Evolutionary conservation across 2,888 invertebrate species (phyloP).

Genomic region (Stramonita haemastoma): DNA sequence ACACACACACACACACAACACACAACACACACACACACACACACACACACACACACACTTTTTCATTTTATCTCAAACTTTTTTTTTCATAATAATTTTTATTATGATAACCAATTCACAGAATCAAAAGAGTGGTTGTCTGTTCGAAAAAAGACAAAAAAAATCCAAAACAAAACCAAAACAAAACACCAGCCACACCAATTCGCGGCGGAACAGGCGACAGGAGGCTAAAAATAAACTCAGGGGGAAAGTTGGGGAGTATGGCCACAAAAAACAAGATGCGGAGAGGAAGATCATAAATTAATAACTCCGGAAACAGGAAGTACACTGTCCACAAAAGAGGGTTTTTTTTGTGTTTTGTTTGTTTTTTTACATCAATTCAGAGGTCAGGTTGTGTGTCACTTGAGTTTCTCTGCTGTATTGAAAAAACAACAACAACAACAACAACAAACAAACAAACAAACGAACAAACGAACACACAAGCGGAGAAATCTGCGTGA

Average conservation of each 20-base stretch:
- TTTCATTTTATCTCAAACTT: background rate
- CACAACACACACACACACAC: background rate
- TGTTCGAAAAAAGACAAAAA: background rate
- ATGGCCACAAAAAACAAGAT: background rate
- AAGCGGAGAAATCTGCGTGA: too few species aligned
- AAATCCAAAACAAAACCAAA: background rate
- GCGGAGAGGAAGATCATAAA: background rate
- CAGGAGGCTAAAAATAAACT: background rate
- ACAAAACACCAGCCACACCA: background rate
- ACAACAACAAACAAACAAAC: too few species aligned
- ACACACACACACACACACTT: background rate
- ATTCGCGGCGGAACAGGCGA: background rate
- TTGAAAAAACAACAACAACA: background rate
- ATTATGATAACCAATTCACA: constrained; percentile 21
- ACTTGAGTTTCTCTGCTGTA: background rate
- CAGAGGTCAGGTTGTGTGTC: background rate
- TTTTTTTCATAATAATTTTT: constrained; percentile 1
- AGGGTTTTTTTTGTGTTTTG: too few species aligned
- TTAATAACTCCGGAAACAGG: background rate
- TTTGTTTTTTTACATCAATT: background rate
- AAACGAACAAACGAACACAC: too few species aligned
- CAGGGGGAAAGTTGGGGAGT: background rate
- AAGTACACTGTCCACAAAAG: background rate
- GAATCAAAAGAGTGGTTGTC: background rate
- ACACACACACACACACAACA: background rate